Evolutionary conservation across 2,113 vertebrate genomes (phyloP).

Genomic region (Brachyistius frenatus): DNA sequence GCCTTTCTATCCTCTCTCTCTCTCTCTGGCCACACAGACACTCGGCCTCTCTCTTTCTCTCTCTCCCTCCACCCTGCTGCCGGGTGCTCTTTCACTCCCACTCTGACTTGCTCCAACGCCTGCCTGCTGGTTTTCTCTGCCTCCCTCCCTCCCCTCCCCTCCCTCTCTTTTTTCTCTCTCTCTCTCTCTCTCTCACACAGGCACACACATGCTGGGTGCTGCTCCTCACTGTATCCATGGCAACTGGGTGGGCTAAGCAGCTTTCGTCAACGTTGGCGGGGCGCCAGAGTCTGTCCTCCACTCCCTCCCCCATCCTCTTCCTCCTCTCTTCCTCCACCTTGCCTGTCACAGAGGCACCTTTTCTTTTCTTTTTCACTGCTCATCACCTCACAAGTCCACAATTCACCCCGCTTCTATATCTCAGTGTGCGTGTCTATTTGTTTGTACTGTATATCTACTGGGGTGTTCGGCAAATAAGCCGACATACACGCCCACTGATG

Average conservation of each 20-base stretch:
- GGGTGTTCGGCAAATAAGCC: background rate
- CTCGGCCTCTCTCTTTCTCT: conserved; percentile 49
- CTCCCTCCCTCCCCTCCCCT: conserved; percentile 45
- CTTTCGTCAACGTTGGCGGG: conserved; percentile 89
- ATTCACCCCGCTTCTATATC: conserved; percentile 13
- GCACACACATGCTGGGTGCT: conserved; percentile 78
- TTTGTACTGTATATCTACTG: background rate
- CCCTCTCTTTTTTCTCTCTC: conserved; percentile 56
- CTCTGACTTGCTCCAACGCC: conserved; percentile 75
- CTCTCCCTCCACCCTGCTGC: conserved; percentile 69
- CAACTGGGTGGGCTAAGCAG: conserved; percentile 91
- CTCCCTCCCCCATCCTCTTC: conserved; percentile 79
- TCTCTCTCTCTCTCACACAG: background rate
- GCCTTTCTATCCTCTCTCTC: conserved; percentile 59
- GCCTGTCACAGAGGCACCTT: conserved; percentile 52
- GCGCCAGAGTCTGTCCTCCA: conserved; percentile 84
- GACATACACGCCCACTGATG: conserved; percentile 20
- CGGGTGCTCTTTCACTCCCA: conserved; percentile 78
- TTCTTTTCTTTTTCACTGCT: conserved; percentile 44
- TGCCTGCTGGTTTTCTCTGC: conserved; percentile 76
- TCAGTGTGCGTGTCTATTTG: background rate
- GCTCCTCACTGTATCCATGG: conserved; percentile 93
- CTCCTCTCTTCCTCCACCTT: conserved; percentile 69
- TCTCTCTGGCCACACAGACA: conserved; percentile 63
- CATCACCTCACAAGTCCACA: conserved; percentile 34